Evolutionary conservation across 2,113 vertebrate species (phyloP).

Genomic region (Crotalus horridus): DNA sequence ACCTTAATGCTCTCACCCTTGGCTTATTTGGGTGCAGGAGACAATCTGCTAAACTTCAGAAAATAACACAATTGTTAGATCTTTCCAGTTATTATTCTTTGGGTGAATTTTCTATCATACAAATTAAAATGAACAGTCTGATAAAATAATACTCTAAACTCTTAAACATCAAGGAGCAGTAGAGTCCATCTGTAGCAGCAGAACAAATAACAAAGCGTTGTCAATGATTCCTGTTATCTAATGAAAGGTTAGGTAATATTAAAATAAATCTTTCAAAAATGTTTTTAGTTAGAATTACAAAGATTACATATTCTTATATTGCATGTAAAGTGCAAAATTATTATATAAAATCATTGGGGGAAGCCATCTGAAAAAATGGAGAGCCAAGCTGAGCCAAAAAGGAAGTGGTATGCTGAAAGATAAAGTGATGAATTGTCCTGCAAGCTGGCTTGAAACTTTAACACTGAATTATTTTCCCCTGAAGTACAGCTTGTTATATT

Average conservation of each 20-base stretch:
- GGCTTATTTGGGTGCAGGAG: no score
- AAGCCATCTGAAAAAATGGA: neutral
- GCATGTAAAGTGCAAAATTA: neutral
- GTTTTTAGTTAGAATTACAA: neutral
- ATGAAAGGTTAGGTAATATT: neutral
- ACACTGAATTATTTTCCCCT: slow-evolving; percentile 14
- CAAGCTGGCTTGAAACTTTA: neutral
- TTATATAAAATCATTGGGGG: neutral
- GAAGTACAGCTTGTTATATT: slow-evolving; percentile 10
- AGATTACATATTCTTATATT: neutral
- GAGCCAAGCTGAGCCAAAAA: slow-evolving; percentile 36
- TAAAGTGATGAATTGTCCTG: slow-evolving; percentile 23
- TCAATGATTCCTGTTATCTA: neutral
- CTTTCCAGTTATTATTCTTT: no score
- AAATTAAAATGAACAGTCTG: neutral
- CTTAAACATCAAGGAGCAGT: neutral
- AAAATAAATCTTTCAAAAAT: neutral
- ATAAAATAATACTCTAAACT: neutral
- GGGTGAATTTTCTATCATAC: neutral
- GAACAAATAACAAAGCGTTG: neutral
- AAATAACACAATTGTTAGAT: no score
- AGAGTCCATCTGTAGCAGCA: neutral
- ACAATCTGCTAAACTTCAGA: no score
- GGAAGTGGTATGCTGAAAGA: slow-evolving; percentile 22
- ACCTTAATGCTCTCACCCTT: no score